Conservation (phyloP, 2,888 invertebrate genomes). For the Mimumesa dahlbomi region DNA sequence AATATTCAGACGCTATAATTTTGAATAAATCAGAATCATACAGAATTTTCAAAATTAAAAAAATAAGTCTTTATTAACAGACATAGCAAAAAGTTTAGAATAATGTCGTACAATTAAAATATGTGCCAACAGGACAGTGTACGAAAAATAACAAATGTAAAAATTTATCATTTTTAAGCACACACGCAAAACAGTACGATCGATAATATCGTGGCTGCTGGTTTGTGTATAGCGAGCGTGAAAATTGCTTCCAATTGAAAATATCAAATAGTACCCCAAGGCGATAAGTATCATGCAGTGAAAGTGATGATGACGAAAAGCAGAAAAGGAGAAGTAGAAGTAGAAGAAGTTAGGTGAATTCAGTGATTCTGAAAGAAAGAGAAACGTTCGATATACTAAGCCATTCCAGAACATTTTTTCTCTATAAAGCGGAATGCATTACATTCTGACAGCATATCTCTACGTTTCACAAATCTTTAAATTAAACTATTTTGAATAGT, state of each 20-base stretch:
- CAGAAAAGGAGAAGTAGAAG: constrained; percentile 63
- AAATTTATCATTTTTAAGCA: no score
- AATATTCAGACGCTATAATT: background rate
- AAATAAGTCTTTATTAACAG: no score
- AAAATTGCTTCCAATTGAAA: no score
- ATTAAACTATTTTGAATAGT: no score
- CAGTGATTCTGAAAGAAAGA: constrained; percentile 71
- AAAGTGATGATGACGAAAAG: constrained; percentile 61
- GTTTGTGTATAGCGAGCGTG: no score
- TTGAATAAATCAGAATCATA: background rate
- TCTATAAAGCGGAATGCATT: constrained; percentile 17
- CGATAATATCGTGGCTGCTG: no score
- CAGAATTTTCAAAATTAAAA: no score
- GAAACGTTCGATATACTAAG: constrained; percentile 56
- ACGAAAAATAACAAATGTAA: no score
- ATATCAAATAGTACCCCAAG: constrained; percentile 45
- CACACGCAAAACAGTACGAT: no score
- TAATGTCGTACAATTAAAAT: no score
- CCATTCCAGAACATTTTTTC: constrained; percentile 23
- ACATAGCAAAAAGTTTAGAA: no score
- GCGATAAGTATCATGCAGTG: constrained; percentile 66
- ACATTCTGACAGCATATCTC: constrained; percentile 9
- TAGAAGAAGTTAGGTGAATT: constrained; percentile 59
- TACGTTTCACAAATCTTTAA: constrained; percentile 24
- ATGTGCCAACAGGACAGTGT: no score